Percentiles rank a stretch among this genome's conserved stretches.
Conservation (phyloP, 2,797 vertebrate genomes). For the Tenualosa thibaudeaui region DNA sequence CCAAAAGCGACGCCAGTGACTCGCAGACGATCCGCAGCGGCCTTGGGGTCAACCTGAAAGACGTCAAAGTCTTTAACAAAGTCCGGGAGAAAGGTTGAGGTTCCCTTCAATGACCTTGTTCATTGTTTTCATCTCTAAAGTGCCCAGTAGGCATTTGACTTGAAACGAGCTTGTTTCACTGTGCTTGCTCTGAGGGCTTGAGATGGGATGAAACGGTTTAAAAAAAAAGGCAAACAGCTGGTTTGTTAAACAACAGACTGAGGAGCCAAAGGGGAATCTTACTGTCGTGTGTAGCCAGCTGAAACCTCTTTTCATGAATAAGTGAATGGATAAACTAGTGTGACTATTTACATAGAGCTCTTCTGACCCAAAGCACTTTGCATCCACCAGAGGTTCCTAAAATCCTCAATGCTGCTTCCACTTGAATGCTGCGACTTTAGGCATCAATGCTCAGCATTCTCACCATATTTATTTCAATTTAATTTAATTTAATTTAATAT, state of each 20-base stretch:
- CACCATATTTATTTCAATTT: background rate
- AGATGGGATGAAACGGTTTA: background rate
- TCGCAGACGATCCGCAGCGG: constrained; percentile 79
- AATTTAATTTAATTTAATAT: too few relatives aligned
- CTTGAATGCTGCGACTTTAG: background rate
- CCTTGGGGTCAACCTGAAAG: constrained; percentile 83
- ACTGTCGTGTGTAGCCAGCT: background rate
- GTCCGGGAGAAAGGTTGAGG: constrained; percentile 85
- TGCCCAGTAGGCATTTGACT: background rate
- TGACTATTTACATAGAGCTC: background rate
- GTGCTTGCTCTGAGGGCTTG: background rate
- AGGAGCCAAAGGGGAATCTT: background rate
- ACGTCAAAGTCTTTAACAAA: constrained; percentile 85
- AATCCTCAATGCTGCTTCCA: background rate
- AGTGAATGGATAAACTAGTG: background rate
- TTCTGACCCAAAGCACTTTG: background rate
- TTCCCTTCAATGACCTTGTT: constrained; percentile 63
- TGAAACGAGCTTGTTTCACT: too few relatives aligned
- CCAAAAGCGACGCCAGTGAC: constrained; percentile 81
- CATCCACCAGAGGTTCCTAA: background rate
- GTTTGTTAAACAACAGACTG: background rate
- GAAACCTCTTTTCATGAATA: constrained; percentile 9
- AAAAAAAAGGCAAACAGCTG: background rate
- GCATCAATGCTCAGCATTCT: background rate
- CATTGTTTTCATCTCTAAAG: constrained; percentile 40